These are phyloP conservation scores for Thereva nobilitata DNA, from an alignment of 2,888 invertebrate species.

Conservation along the genomic window DNA sequence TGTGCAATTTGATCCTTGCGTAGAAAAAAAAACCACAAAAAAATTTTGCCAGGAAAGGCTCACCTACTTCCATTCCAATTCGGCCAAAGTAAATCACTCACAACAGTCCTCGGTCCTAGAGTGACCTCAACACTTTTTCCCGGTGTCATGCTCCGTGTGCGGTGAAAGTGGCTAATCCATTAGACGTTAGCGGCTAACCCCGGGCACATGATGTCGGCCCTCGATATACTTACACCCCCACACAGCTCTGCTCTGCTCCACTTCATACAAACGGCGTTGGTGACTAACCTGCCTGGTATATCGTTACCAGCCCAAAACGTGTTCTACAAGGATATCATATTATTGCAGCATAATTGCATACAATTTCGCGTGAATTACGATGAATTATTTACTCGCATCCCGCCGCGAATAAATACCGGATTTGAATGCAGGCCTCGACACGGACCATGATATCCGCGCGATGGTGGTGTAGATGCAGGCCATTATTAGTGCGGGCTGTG, in stretches of 20 bases:
- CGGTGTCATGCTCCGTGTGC: constrained; percentile 8
- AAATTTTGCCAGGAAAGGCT: background rate
- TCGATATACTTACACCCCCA: background rate
- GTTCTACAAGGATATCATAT: constrained; percentile 25
- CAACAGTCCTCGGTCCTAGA: background rate
- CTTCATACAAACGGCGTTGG: background rate
- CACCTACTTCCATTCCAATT: constrained; percentile 10
- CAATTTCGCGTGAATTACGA: constrained; percentile 38
- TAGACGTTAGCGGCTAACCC: constrained; percentile 11
- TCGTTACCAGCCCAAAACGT: constrained; percentile 13
- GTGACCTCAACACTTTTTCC: constrained; percentile 23
- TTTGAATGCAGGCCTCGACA: constrained; percentile 30
- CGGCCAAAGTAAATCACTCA: constrained; percentile 5
- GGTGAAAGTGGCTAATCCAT: constrained; percentile 24
- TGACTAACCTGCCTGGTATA: background rate
- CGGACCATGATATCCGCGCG: constrained; percentile 7
- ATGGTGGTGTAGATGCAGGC: constrained; percentile 5
- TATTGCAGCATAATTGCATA: constrained; percentile 36
- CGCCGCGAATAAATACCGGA: constrained; percentile 26
- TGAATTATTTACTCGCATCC: constrained; percentile 34
- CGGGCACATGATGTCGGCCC: background rate
- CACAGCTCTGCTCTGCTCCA: background rate
- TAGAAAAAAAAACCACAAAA: too few species aligned
- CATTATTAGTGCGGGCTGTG: constrained; percentile 22
- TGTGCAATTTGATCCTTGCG: constrained; percentile 7